Evolutionary conservation across 35 echinoderm and acorn worm species (phyloP).

Genomic region (Strongylocentrotus purpuratus): DNA sequence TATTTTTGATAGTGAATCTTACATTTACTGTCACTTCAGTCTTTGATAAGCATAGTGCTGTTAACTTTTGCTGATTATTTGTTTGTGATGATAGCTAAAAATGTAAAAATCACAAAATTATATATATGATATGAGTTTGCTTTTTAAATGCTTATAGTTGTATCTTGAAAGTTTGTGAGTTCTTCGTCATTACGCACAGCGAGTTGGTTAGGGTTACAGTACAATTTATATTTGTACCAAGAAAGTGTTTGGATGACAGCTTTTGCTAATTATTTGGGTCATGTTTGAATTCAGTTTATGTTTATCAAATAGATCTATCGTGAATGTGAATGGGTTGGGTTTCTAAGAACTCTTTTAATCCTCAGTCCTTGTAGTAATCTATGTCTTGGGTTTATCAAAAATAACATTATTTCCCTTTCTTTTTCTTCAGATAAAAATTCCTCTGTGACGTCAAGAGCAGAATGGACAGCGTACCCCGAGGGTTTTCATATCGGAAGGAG

Average conservation of each 20-base stretch:
- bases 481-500: slow-evolving; percentile 67
- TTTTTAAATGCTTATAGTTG: background rate
- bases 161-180: background rate
- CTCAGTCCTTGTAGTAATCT: background rate
- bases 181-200: too few relatives aligned
- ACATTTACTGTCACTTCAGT: background rate
- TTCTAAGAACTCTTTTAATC: too few relatives aligned
- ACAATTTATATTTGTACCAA: background rate
- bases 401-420: background rate
- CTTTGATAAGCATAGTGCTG: background rate
- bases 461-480: slow-evolving; percentile 87
- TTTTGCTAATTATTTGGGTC: too few relatives aligned
- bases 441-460: slow-evolving; percentile 19
- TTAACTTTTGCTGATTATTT: background rate
- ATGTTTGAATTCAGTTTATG: too few relatives aligned
- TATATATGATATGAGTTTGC: background rate
- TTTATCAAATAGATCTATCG: background rate
- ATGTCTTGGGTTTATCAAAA: background rate
- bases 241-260: too few relatives aligned
- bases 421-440: slow-evolving; percentile 16
- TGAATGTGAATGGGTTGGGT: too few relatives aligned
- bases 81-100: background rate
- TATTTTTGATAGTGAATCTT: too few relatives aligned
- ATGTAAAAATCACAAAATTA: background rate
- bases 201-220: background rate